Base-by-base conservation (phyloP, 2,888 invertebrate species). In the Ferdinandea cuprea region DNA sequence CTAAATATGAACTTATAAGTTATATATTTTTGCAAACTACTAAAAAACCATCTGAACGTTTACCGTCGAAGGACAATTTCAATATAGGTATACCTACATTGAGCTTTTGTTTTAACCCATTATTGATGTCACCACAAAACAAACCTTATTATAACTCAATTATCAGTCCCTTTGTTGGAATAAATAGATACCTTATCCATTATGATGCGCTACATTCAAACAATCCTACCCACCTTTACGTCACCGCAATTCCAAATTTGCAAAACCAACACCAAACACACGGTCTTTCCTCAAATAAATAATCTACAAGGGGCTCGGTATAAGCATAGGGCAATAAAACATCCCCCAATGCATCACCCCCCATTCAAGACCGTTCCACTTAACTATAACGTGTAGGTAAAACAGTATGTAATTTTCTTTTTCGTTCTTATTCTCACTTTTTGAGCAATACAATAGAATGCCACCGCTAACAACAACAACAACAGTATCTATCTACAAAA, bases 251-350 rank as follows among this genome's bases (percentile, higher is more conserved):
- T 59, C 63, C 40, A 81, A 77, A 59, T 76, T 66, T 25, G 19
- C 19, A 8, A 30, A 25, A 13, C 30, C 15, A 9, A 35, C n/a
- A n/a, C n/a, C n/a, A 59, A 56, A 59, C 42, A 48, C 1, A 28
- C 59, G 56, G 19, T 56, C 37, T 58, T 54, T 66, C 37, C 48
- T 48, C 17, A 28, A 79, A 72, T 66, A 83, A 73, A 68, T 78
- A n/a, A n/a, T n/a, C n/a, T 83, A 78, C 68, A 50, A 76, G 44
- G 58, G 42, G 69, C 61, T 52, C n/a, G n/a, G 19, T 19, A 71
- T 40, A 68, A 58, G 63, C 58, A 25, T 52, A 68, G 25, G 37
- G 52, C 69, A 74, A 74, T 79, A 79, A 78, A 84, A 50, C 69
- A 72, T 48, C 66, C 83, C 81, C 73, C 61, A 61, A 52, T 61